A percentile compares a stretch with the other conserved stretches of the same genome.
Conservation (phyloP, 2,797 vertebrate species). For the Myioborus miniatus region DNA sequence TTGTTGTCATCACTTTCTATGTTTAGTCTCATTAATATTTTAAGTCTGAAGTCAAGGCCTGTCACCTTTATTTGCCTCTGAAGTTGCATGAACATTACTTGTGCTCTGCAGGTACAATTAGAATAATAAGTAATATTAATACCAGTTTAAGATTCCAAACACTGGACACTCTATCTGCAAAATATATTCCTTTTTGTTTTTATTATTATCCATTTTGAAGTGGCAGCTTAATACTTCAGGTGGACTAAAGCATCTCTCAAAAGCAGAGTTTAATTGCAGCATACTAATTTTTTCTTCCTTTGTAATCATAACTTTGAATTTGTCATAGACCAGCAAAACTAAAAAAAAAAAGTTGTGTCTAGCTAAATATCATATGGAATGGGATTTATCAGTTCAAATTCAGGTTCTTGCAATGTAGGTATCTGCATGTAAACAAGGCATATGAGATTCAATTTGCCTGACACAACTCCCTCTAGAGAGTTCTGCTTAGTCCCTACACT, state of each 20-base stretch:
- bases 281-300: background rate
- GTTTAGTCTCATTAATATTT: slow-evolving; percentile 25
- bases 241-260: background rate
- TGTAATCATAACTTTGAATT: slow-evolving; percentile 10
- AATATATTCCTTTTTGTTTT: background rate
- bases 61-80: background rate
- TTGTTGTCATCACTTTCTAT: background rate
- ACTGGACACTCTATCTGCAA: background rate
- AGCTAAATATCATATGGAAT: background rate
- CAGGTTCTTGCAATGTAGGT: background rate
- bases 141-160: slow-evolving; percentile 18
- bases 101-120: background rate
- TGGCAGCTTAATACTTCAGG: background rate
- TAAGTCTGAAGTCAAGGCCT: background rate
- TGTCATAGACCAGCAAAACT: background rate
- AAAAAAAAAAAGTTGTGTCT: background rate
- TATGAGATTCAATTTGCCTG: background rate
- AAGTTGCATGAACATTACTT: background rate
- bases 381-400: background rate
- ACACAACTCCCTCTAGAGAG: background rate
- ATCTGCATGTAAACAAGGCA: background rate
- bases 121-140: slow-evolving; percentile 20
- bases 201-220: background rate
- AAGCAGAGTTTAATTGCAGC: background rate
- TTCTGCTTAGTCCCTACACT: background rate